Evolutionary conservation across 2,113 vertebrate genomes (phyloP).

Genomic region (Synodontis membranacea): DNA sequence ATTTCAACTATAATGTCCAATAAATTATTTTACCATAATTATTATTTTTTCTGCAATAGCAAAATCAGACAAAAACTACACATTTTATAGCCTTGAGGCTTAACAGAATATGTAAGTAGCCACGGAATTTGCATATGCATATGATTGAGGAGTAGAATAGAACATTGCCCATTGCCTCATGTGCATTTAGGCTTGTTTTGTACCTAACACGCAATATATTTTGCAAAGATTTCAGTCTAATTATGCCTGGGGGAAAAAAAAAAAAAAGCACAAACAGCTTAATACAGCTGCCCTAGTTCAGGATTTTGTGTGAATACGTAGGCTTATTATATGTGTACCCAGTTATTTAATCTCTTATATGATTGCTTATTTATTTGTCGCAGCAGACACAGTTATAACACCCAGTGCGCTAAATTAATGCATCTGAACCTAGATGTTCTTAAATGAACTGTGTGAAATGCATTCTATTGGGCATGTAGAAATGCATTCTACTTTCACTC

Average conservation of each 20-base stretch:
- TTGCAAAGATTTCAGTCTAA: not conserved
- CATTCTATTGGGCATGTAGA: conserved; percentile 1
- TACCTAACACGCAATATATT: not conserved
- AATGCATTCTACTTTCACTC: conserved; percentile 20
- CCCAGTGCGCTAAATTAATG: not conserved
- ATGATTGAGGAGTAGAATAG: not conserved
- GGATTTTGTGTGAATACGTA: not conserved
- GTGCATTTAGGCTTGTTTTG: not conserved
- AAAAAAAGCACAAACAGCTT: not conserved
- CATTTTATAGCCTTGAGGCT: not conserved
- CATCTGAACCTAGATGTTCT: conserved; percentile 4
- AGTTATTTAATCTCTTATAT: not conserved
- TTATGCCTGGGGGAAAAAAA: too few species aligned
- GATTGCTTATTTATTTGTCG: not conserved
- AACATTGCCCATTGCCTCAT: not conserved
- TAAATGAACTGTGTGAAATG: conserved; percentile 15
- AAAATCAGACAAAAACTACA: not conserved
- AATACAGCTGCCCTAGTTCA: too few species aligned
- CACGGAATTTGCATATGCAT: not conserved
- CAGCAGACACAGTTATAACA: not conserved
- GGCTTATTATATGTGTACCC: not conserved
- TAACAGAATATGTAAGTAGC: not conserved
- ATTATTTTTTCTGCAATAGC: not conserved
- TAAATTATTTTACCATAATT: not conserved
- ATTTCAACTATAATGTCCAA: not conserved